Conservation (phyloP, 1,140 invertebrate genomes). For the Pseudobourletiella spinata region DNA sequence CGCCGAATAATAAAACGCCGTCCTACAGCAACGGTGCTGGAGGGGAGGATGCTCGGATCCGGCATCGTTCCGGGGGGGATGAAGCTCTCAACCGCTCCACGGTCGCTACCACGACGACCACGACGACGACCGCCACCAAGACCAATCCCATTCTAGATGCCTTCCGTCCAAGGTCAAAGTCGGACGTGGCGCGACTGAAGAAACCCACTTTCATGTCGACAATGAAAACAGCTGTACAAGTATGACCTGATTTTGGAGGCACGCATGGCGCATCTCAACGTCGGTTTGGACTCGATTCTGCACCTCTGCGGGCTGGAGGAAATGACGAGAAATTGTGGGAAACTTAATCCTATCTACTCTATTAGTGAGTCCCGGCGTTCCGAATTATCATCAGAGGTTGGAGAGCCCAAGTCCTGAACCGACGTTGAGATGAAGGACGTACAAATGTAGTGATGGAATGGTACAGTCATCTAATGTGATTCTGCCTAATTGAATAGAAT, state of each 20-base stretch:
- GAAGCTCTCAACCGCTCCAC: conserved; percentile 21
- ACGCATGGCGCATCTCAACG: neutral
- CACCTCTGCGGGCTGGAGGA: no score
- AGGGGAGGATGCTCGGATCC: conserved; percentile 41
- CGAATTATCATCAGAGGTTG: no score
- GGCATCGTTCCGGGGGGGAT: conserved; percentile 46
- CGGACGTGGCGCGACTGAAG: conserved; percentile 55
- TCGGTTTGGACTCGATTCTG: no score
- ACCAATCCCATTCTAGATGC: conserved; percentile 67
- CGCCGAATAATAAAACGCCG: neutral
- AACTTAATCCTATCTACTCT: no score
- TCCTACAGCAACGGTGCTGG: conserved; percentile 34
- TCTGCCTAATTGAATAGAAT: conserved; percentile 36
- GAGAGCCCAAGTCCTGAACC: no score
- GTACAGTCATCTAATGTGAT: no score
- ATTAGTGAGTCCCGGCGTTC: no score
- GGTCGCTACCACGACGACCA: no score
- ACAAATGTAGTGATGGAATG: no score
- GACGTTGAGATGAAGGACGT: no score
- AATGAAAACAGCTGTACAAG: conserved; percentile 63
- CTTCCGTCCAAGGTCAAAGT: conserved; percentile 67
- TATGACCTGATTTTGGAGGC: conserved; percentile 2
- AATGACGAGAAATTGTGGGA: no score
- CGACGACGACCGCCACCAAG: conserved; percentile 48
- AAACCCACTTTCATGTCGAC: conserved; percentile 64